A percentile compares a stretch with the other conserved stretches of the same genome.
phyloP scores from a whole-genome alignment of 2,797 vertebrate species.

The Rhodeus uyekii region DNA sequence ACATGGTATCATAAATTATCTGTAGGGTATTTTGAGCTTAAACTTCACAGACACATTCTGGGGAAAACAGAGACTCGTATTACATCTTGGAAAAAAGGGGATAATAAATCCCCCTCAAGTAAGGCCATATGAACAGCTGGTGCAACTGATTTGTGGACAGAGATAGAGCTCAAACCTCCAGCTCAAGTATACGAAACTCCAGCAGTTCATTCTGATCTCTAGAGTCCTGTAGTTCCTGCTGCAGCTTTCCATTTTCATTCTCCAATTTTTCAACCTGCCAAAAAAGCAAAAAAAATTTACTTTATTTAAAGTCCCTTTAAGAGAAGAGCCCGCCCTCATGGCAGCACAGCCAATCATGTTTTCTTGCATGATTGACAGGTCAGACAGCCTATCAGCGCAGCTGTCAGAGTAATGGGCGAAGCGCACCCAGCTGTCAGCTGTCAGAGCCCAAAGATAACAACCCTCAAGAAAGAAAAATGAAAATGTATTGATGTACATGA shows the following conservation, averaged over 20 bases:
- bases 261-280: conserved; percentile 91
- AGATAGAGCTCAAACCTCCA: conserved; percentile 82
- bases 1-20: not conserved
- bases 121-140: not conserved
- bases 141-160: not conserved
- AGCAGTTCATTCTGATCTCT: conserved; percentile 97
- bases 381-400: too few species aligned
- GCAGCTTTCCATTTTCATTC: conserved; percentile 81
- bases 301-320: too few species aligned
- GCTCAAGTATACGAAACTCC: conserved; percentile 95
- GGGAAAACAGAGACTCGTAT: not conserved
- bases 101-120: not conserved
- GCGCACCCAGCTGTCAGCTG: too few species aligned
- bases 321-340: too few species aligned
- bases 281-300: conserved; percentile 47
- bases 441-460: too few species aligned
- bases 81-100: not conserved
- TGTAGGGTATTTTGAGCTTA: not conserved
- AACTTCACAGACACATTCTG: not conserved
- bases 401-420: too few species aligned
- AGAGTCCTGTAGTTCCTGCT: conserved; percentile 95
- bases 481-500: too few species aligned
- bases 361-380: too few species aligned
- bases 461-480: too few species aligned
- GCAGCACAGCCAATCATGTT: too few species aligned